Conservation (phyloP, 2,888 invertebrate genomes). For the Tetanocera ferruginea region DNA sequence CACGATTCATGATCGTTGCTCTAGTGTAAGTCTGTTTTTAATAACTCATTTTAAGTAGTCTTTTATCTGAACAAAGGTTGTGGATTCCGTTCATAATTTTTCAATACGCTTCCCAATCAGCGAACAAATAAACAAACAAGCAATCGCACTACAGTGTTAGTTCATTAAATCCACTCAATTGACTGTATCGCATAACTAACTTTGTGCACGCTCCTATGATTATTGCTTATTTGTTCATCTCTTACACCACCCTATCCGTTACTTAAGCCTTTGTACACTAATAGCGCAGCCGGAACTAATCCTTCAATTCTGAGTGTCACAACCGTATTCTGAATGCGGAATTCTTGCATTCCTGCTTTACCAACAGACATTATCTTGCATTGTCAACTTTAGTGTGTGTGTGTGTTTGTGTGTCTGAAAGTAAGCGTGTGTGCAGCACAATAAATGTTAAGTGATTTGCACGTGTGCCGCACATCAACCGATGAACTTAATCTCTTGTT, state of each 20-base stretch:
- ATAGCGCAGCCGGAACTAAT: not conserved
- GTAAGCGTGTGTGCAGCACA: conserved; percentile 18
- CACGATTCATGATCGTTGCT: too few species aligned
- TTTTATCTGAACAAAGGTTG: too few species aligned
- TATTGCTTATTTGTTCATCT: not conserved
- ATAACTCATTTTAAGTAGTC: too few species aligned
- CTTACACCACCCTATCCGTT: not conserved
- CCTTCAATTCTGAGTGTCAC: conserved; percentile 19
- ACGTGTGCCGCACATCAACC: conserved; percentile 24
- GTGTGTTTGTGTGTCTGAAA: not conserved
- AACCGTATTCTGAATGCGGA: not conserved
- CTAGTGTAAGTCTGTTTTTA: too few species aligned
- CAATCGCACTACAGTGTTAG: not conserved
- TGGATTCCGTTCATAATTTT: not conserved
- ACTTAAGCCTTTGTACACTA: not conserved
- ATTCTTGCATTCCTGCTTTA: conserved; percentile 4
- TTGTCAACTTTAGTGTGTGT: not conserved
- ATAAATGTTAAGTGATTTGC: conserved; percentile 28
- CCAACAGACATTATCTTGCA: not conserved
- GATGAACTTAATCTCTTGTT: conserved; percentile 44
- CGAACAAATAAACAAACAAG: not conserved
- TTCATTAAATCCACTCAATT: conserved; percentile 1
- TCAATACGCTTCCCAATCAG: not conserved
- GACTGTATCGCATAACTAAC: not conserved
- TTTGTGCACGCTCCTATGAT: not conserved